phyloP scores from a whole-genome alignment of 92 coral and sea anemone genomes.

The Virgularia gustaviana region DNA sequence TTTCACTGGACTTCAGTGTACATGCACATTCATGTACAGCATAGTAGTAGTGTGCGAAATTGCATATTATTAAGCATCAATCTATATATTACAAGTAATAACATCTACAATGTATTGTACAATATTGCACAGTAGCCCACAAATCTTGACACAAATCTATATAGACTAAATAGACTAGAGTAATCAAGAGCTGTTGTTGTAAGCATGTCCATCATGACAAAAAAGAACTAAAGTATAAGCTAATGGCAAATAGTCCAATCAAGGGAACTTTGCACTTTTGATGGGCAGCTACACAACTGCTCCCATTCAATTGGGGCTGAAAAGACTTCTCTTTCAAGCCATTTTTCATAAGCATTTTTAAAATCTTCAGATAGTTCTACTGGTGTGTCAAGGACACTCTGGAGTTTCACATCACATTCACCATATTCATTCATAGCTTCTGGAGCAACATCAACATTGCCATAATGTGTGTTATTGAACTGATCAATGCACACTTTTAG shows the following conservation, averaged over 20 bases:
- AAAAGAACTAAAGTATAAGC: too few relatives aligned
- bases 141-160: background rate
- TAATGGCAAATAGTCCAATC: constrained; percentile 36
- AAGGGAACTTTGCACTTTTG: background rate
- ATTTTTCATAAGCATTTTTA: constrained; percentile 84
- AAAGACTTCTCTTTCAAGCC: constrained; percentile 98
- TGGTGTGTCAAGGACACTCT: constrained; percentile 79
- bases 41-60: too few relatives aligned
- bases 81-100: too few relatives aligned
- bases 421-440: constrained; percentile 60
- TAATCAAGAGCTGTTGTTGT: too few relatives aligned
- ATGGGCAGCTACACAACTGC: constrained; percentile 77
- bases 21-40: too few relatives aligned
- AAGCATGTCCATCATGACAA: too few relatives aligned
- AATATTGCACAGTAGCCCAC: too few relatives aligned
- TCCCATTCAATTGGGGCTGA: constrained; percentile 95
- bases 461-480: constrained; percentile 87
- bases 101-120: too few relatives aligned
- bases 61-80: too few relatives aligned
- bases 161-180: too few relatives aligned
- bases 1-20: too few relatives aligned
- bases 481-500: constrained; percentile 86
- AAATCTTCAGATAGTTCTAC: constrained; percentile 86
- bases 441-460: constrained; percentile 47
- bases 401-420: constrained; percentile 70